Percentiles rank a stretch among this genome's conserved stretches.
phyloP scores from a whole-genome alignment of 2,113 vertebrate species.

The Camelus bactrianus region DNA sequence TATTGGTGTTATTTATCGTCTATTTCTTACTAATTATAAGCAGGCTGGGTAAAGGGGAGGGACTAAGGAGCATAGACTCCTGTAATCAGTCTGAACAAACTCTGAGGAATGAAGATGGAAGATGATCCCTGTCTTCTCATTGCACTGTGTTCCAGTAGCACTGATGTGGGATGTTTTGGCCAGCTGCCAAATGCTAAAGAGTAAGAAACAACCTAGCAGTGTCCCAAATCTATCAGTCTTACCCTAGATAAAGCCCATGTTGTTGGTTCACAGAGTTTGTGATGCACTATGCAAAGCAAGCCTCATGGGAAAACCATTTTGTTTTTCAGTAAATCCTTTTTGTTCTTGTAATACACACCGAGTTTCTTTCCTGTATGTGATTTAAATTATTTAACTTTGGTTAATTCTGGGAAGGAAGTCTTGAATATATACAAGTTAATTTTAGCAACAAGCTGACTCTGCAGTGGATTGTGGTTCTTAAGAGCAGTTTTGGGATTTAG shows the following conservation, averaged over 20 bases:
- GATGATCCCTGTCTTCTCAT: constrained; percentile 12
- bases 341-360: background rate
- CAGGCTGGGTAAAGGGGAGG: background rate
- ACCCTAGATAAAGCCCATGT: constrained; percentile 50
- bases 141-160: constrained; percentile 37
- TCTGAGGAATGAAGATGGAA: background rate
- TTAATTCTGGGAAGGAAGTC: background rate
- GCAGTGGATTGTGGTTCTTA: background rate
- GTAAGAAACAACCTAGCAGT: constrained; percentile 12
- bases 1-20: background rate
- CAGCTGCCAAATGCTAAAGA: constrained; percentile 59
- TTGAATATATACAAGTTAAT: constrained; percentile 25
- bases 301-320: constrained; percentile 55
- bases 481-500: background rate
- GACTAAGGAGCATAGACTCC: background rate
- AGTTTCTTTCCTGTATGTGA: background rate
- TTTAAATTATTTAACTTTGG: constrained; percentile 28
- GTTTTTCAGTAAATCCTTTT: background rate
- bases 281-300: constrained; percentile 29
- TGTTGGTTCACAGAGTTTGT: constrained; percentile 22
- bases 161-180: background rate
- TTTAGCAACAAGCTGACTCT: background rate
- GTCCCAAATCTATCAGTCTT: constrained; percentile 45
- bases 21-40: background rate
- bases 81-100: background rate